A percentile compares a stretch with the other conserved stretches of the same genome.
These are phyloP conservation scores for Lepus americanus DNA, from an alignment of 2,113 vertebrate genomes.

Conservation along the genomic window DNA sequence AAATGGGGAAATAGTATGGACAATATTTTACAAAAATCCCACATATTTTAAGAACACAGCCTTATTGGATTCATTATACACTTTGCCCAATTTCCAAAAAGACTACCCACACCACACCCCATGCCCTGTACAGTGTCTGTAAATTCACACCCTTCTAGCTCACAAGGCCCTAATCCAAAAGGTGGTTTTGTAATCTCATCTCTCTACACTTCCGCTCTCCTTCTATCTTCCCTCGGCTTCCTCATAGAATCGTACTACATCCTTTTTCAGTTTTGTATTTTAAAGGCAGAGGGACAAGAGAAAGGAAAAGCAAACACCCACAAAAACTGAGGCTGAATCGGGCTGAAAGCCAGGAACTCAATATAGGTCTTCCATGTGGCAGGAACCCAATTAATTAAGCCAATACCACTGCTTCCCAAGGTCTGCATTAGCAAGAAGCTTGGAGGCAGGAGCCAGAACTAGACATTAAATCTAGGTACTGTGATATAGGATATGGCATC, in stretches of 20 bases:
- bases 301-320: no score
- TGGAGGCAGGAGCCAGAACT: no score
- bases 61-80: not conserved
- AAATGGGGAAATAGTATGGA: not conserved
- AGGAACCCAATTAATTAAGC: no score
- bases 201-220: not conserved
- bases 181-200: not conserved
- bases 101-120: no score
- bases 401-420: no score
- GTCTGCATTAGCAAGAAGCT: no score
- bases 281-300: no score
- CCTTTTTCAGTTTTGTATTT: not conserved
- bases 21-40: not conserved
- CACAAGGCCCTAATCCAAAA: not conserved
- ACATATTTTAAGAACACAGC: not conserved
- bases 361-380: no score
- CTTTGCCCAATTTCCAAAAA: not conserved
- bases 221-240: not conserved
- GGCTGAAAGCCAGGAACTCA: no score
- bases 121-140: not conserved
- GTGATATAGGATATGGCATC: no score
- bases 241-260: not conserved
- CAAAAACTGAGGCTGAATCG: no score
- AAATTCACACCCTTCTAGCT: not conserved
- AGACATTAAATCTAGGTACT: no score